Conservation (phyloP, 2,113 vertebrate species). For the Tonatia bakeri region DNA sequence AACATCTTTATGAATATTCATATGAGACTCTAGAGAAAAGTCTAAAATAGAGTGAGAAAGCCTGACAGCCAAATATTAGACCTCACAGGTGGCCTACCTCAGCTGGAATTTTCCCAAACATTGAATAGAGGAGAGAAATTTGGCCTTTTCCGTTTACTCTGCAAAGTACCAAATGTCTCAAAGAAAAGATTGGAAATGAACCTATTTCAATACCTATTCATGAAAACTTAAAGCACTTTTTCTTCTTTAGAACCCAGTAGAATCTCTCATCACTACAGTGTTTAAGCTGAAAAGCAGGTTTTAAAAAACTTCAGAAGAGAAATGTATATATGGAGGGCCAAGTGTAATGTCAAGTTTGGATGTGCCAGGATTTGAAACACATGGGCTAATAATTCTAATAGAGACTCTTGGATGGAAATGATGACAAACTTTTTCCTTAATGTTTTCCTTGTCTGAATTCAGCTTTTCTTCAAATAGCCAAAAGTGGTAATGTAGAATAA, state of each 20-base stretch:
- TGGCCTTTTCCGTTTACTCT: constrained; percentile 11
- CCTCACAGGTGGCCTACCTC: not conserved
- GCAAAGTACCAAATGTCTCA: not conserved
- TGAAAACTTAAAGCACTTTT: not conserved
- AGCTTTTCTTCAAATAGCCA: not conserved
- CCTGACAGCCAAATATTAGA: not conserved
- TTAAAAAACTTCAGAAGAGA: not conserved
- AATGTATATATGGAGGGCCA: not conserved
- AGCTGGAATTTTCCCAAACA: constrained; percentile 11
- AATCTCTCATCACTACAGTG: not conserved
- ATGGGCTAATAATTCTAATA: not conserved
- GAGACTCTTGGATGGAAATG: not conserved
- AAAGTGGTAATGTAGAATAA: not conserved
- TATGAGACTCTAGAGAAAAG: not conserved
- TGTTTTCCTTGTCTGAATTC: not conserved
- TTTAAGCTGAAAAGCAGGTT: not conserved
- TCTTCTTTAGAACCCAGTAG: not conserved
- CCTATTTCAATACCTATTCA: not conserved
- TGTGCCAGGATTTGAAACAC: not conserved
- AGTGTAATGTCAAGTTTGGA: not conserved
- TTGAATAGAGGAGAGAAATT: not conserved
- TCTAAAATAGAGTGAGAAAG: not conserved
- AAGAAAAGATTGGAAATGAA: not conserved
- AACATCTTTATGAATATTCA: constrained; percentile 15
- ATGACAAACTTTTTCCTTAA: not conserved